These are phyloP conservation scores for Coccyzus lansbergi DNA, from an alignment of 2,797 vertebrate species.

Conservation along the genomic window DNA sequence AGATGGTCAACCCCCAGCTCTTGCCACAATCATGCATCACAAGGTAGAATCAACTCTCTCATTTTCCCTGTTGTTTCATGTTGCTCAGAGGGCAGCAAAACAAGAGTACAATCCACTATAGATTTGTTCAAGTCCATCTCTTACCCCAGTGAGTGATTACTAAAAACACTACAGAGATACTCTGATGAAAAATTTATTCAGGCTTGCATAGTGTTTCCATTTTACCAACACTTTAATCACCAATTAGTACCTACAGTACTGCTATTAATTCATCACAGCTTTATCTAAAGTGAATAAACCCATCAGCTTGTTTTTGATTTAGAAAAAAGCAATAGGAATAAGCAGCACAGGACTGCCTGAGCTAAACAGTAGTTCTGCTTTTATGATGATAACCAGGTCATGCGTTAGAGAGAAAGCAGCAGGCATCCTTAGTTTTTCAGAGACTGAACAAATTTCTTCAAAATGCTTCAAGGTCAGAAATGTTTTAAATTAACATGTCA, in stretches of 20 bases:
- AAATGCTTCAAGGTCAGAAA: slow-evolving; percentile 61
- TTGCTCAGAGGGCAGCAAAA: neutral
- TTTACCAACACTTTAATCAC: slow-evolving; percentile 42
- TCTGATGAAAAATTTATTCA: slow-evolving; percentile 53
- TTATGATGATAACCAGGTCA: slow-evolving; percentile 51
- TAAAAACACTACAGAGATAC: slow-evolving; percentile 19
- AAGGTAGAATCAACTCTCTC: slow-evolving; percentile 9
- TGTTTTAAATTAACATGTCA: neutral
- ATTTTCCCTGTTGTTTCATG: slow-evolving; percentile 21
- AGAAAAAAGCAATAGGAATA: neutral
- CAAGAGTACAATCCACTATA: neutral
- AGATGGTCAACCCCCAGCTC: slow-evolving; percentile 9
- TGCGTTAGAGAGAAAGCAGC: slow-evolving; percentile 52
- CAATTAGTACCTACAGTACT: slow-evolving; percentile 3
- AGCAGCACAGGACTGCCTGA: slow-evolving; percentile 1
- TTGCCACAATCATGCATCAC: neutral
- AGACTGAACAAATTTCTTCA: slow-evolving; percentile 52
- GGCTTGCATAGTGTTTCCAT: slow-evolving; percentile 3
- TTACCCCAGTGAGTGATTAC: neutral
- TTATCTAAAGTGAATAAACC: slow-evolving; percentile 37
- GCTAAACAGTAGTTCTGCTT: slow-evolving; percentile 55
- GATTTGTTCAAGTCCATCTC: neutral
- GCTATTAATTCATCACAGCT: slow-evolving; percentile 29
- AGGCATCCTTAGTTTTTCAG: slow-evolving; percentile 46
- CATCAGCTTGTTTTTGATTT: slow-evolving; percentile 25